These are phyloP conservation scores for Hyperopisus bebe DNA, from an alignment of 2,113 vertebrate genomes.

Conservation along the genomic window DNA sequence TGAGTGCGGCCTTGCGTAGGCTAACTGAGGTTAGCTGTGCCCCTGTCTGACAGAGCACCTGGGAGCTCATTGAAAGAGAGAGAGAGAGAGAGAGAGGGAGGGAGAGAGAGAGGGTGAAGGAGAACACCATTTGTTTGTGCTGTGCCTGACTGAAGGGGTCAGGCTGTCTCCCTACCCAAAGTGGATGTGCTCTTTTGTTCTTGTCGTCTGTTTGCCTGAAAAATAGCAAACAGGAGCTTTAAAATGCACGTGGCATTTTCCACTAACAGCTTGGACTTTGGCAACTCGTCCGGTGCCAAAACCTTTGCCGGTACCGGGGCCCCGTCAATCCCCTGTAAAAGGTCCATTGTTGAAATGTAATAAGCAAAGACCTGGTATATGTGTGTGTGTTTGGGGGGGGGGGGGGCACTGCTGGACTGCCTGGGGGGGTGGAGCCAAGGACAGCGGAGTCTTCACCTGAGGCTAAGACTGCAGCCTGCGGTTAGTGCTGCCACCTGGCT, in stretches of 20 bases:
- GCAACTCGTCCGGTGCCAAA: neutral
- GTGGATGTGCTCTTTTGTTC: neutral
- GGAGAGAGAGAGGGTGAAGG: neutral
- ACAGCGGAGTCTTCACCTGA: neutral
- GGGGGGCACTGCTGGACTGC: neutral
- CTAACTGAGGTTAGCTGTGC: neutral
- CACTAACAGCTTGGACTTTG: neutral
- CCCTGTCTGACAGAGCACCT: neutral
- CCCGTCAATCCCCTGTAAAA: too few relatives aligned
- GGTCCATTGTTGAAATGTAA: neutral
- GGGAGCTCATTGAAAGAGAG: neutral
- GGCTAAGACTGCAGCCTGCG: neutral
- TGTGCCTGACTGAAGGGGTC: neutral
- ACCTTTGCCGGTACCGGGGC: neutral
- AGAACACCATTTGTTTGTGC: neutral
- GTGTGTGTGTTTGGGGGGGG: neutral
- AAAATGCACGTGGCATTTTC: neutral
- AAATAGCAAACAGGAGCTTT: neutral
- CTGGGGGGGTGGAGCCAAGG: neutral
- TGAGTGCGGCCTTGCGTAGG: neutral
- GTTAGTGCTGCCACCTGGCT: constrained; percentile 4
- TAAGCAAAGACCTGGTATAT: neutral
- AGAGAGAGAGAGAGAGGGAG: neutral
- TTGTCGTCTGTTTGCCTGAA: neutral
- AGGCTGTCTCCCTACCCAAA: neutral